Evolutionary conservation across 1,140 invertebrate genomes (phyloP), one percentile per base, ranked within the genome.

Genomic region (Arctopsyche grandis): DNA sequence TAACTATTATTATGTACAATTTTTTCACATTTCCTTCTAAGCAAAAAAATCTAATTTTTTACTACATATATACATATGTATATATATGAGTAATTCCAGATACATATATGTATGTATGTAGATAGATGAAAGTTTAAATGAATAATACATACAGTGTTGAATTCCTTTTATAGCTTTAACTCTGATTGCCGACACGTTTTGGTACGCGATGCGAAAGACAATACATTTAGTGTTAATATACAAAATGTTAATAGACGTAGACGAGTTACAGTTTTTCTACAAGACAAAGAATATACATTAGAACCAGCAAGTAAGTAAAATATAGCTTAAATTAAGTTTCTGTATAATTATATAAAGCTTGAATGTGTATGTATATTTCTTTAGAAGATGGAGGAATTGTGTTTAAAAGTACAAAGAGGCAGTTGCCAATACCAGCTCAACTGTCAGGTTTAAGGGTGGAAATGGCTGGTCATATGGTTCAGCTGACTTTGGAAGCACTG

Each of bases 391-490:
- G 91, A 1, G 89, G 90, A 0, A 85, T 91, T 10, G 83, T 89
- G 14, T 87, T 94, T 71, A 87, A 87, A 0, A 89, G 88, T 46
- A 87, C 86, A 22, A 89, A 89, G 21, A 90, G 91, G 21, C 83
- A 89, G 60, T 84, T 93, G 0, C 89, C 92, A 0, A 92, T 95
- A 69, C 94, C 94, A 0, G 90, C 90, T 1, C 91, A 92, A 79
- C 85, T 93, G 29, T 90, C 91, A 78, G 93, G 92, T 52, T 85
- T 94, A 80, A 90, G 91, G 22, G 91, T 94, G 5, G 90, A 94
- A 82, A 91, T 92, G 83, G 89, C 92, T 9, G 91, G 91, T 0
- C 91, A 92, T 83, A 92, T 92, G 83, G 89, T 95, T 0, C 85
- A 93, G 9, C 87, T 95, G 9, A 88, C 89, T 52, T 84, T 94